phyloP scores from a whole-genome alignment of 92 coral and sea anemone species.

The Paramuricea clavata region DNA sequence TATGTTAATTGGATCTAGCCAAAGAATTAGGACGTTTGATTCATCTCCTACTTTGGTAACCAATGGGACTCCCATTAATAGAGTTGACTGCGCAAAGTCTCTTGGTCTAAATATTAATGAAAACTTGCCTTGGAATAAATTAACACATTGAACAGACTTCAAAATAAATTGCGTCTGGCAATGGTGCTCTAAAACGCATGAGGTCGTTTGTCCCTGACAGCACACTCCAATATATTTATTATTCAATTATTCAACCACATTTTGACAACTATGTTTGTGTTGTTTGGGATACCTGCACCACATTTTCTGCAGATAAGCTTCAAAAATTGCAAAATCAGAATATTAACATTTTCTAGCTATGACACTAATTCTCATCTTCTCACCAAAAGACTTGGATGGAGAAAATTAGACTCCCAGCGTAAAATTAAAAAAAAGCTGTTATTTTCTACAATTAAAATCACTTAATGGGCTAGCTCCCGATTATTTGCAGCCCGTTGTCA shows the following conservation, averaged over 20 bases:
- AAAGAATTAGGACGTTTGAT: constrained; percentile 48
- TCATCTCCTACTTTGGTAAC: constrained; percentile 19
- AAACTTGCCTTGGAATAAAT: not conserved
- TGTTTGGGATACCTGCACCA: constrained; percentile 17
- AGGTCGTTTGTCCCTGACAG: constrained; percentile 17
- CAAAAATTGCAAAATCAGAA: constrained; percentile 22
- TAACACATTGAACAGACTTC: not conserved
- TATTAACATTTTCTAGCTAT: not conserved
- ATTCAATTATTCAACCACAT: constrained; percentile 6
- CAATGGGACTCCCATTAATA: not conserved
- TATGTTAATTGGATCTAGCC: constrained; percentile 67
- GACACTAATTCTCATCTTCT: not conserved
- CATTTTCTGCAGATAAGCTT: constrained; percentile 18
- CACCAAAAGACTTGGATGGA: not conserved
- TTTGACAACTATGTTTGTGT: too few species aligned
- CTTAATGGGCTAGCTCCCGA: constrained; percentile 37
- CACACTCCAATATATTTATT: not conserved
- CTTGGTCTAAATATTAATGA: constrained; percentile 5
- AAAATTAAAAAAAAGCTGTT: not conserved
- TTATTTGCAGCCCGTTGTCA: constrained; percentile 27
- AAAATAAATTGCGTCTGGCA: constrained; percentile 1
- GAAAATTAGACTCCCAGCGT: constrained; percentile 1
- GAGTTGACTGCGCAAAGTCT: not conserved
- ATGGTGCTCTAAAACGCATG: constrained; percentile 11
- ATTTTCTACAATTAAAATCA: too few species aligned